These are phyloP conservation scores for Thripadectes ignobilis DNA, from an alignment of 2,797 vertebrate genomes.

Conservation along the genomic window DNA sequence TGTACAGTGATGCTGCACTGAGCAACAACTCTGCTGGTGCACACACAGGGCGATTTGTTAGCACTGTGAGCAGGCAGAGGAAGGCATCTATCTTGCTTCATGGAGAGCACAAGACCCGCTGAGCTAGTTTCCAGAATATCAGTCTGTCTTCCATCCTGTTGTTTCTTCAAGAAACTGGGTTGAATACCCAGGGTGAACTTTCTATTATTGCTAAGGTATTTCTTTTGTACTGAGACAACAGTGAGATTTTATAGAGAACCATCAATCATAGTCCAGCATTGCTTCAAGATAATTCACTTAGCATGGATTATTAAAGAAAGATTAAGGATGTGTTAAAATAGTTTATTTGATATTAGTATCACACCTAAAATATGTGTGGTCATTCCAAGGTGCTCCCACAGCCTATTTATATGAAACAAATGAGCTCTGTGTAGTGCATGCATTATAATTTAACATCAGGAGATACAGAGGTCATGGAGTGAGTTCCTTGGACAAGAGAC, in stretches of 20 bases:
- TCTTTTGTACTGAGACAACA: slow-evolving; percentile 18
- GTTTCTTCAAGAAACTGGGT: background rate
- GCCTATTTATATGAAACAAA: background rate
- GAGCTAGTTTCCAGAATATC: background rate
- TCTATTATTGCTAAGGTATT: background rate
- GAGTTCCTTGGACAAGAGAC: background rate
- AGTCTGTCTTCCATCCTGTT: background rate
- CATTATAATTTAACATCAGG: accelerated
- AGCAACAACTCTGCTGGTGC: background rate
- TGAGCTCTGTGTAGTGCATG: background rate
- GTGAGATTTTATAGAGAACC: background rate
- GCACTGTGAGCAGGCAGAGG: background rate
- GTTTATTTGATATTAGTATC: slow-evolving; percentile 50
- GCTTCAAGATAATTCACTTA: slow-evolving; percentile 51
- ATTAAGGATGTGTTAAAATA: slow-evolving; percentile 44
- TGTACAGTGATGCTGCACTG: background rate
- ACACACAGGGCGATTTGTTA: background rate
- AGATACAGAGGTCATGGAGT: background rate
- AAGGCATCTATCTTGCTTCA: background rate
- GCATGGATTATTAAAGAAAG: slow-evolving; percentile 60
- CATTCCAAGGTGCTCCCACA: slow-evolving; percentile 7
- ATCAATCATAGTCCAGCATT: slow-evolving; percentile 31
- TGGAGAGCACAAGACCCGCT: background rate
- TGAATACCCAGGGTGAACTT: background rate
- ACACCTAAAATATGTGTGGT: slow-evolving; percentile 27